phyloP scores from a whole-genome alignment of 2,113 vertebrate species.

The Mirounga angustirostris region DNA sequence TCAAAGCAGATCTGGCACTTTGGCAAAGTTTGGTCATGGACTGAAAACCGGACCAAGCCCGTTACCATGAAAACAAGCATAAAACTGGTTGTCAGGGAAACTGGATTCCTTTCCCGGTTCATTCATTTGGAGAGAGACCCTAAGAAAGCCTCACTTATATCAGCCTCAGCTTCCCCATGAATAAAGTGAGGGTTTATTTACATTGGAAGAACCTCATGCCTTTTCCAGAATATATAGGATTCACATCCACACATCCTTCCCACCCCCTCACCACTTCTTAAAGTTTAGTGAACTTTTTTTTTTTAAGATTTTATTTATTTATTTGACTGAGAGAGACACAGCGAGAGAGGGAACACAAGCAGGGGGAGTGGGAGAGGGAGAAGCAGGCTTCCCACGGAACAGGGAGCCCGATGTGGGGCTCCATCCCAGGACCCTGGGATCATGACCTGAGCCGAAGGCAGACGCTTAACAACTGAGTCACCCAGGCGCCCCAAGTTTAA shows the following conservation, averaged over 20 bases:
- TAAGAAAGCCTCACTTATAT: background rate
- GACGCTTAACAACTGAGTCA: too few relatives aligned
- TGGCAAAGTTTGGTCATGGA: background rate
- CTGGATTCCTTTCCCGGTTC: background rate
- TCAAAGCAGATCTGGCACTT: background rate
- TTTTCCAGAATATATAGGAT: background rate
- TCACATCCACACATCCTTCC: too few relatives aligned
- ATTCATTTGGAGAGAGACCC: background rate
- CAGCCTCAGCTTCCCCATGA: background rate
- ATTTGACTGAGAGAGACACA: too few relatives aligned
- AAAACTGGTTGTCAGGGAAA: conserved; percentile 14
- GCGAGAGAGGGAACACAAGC: too few relatives aligned
- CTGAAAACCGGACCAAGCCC: background rate
- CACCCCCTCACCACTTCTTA: background rate
- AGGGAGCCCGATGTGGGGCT: fast-evolving
- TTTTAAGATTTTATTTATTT: too few relatives aligned
- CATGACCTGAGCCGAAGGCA: too few relatives aligned
- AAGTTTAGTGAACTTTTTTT: background rate
- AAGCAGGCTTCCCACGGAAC: too few relatives aligned
- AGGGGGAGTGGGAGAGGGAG: too few relatives aligned
- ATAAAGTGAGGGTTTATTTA: background rate
- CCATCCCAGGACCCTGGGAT: too few relatives aligned
- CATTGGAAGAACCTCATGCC: background rate
- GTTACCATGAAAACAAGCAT: background rate
- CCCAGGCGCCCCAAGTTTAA: background rate